Conservation (phyloP, 2,797 vertebrate genomes). For the Alosa sapidissima region DNA sequence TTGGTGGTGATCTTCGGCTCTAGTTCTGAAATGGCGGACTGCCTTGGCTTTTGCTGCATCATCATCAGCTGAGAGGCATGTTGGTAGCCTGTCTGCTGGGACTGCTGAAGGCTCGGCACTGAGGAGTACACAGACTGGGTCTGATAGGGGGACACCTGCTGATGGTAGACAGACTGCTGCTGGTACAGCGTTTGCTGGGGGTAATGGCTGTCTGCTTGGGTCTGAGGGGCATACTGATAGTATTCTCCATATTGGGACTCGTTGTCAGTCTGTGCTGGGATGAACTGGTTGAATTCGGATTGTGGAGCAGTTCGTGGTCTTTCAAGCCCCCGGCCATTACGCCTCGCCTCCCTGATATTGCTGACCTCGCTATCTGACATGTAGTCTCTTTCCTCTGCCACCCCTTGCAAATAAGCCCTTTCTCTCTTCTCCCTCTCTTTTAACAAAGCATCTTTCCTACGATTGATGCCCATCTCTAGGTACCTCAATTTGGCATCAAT, state of each 20-base stretch:
- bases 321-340: conserved; percentile 85
- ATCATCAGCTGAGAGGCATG: conserved; percentile 88
- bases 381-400: conserved; percentile 98
- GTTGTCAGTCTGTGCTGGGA: conserved; percentile 92
- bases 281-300: conserved; percentile 93
- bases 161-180: conserved; percentile 90
- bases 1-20: conserved; percentile 94
- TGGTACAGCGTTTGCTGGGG: conserved; percentile 90
- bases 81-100: conserved; percentile 86
- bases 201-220: conserved; percentile 89
- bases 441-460: conserved; percentile 93
- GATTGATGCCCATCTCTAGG: conserved; percentile 98
- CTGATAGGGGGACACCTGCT: conserved; percentile 92
- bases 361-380: conserved; percentile 99
- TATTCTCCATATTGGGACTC: conserved; percentile 93
- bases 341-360: conserved; percentile 86
- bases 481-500: conserved; percentile 98
- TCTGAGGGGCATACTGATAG: conserved; percentile 92
- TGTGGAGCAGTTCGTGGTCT: conserved; percentile 95
- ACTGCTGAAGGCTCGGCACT: conserved; percentile 83
- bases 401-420: conserved; percentile 96
- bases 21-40: conserved; percentile 84
- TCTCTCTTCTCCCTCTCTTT: conserved; percentile 98
- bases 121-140: conserved; percentile 83
- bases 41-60: conserved; percentile 89